Conservation (phyloP, 2,888 invertebrate genomes). For the Dynastes grantii region DNA sequence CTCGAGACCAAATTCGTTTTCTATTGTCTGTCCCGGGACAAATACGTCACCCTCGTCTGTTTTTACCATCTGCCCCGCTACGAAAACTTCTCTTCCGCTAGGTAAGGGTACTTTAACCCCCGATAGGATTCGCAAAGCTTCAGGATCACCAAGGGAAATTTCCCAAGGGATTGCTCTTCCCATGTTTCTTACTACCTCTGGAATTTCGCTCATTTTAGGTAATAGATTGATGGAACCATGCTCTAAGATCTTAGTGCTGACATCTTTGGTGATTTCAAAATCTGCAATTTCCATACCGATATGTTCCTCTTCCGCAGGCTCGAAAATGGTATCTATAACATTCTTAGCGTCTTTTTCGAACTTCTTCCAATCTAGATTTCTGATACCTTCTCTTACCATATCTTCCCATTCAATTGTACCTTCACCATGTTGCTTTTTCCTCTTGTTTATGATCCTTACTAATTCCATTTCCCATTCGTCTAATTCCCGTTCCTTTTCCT, state of each 20-base stretch:
- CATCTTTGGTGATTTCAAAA: conserved; percentile 75
- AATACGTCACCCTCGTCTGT: conserved; percentile 81
- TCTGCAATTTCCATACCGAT: conserved; percentile 73
- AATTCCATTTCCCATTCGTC: conserved; percentile 76
- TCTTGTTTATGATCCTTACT: conserved; percentile 65
- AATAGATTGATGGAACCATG: conserved; percentile 74
- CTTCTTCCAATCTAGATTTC: conserved; percentile 78
- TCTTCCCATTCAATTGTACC: conserved; percentile 74
- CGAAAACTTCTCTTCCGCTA: conserved; percentile 80
- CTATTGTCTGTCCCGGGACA: conserved; percentile 83
- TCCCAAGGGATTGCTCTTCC: conserved; percentile 75
- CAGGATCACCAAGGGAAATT: conserved; percentile 69
- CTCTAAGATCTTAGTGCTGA: conserved; percentile 75
- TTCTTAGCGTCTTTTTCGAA: conserved; percentile 76
- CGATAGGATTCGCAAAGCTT: conserved; percentile 60
- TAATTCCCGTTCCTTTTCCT: conserved; percentile 82
- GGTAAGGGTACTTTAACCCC: conserved; percentile 72
- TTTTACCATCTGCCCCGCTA: conserved; percentile 81
- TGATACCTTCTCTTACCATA: conserved; percentile 77
- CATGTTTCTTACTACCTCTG: conserved; percentile 77
- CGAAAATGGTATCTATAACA: conserved; percentile 70
- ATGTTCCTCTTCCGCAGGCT: conserved; percentile 62
- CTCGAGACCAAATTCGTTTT: conserved; percentile 78
- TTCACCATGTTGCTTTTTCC: conserved; percentile 67
- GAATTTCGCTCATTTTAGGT: conserved; percentile 78